Percentiles rank a stretch among this genome's conserved stretches.
These are phyloP conservation scores for Alexandromys oeconomus DNA, from an alignment of 2,797 vertebrate species.

Conservation along the genomic window DNA sequence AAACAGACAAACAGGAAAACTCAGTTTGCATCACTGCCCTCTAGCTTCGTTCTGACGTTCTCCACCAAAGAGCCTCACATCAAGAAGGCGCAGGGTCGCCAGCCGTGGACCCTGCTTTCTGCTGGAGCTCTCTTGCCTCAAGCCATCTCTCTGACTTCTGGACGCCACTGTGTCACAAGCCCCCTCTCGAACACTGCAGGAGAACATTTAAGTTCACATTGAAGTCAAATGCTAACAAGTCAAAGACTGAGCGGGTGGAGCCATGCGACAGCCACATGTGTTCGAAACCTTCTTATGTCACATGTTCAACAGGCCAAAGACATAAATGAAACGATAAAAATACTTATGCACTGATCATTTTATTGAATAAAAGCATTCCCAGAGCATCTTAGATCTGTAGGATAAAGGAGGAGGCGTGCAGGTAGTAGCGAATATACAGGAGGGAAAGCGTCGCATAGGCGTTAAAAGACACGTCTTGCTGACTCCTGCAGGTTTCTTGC, in stretches of 20 bases:
- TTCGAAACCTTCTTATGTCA: neutral
- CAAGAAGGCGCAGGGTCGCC: conserved; percentile 88
- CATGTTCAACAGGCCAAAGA: neutral
- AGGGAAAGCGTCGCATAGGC: neutral
- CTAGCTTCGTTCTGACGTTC: conserved; percentile 83
- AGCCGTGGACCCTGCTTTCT: conserved; percentile 87
- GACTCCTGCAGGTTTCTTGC: neutral
- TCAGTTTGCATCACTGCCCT: conserved; percentile 71
- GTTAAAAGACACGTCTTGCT: neutral
- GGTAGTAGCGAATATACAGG: neutral
- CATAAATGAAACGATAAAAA: neutral
- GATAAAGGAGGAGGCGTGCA: neutral
- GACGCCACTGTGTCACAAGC: conserved; percentile 87
- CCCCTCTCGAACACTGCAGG: conserved; percentile 92
- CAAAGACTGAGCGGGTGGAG: neutral
- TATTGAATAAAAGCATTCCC: neutral
- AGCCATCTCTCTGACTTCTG: conserved; percentile 89
- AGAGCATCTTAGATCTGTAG: neutral
- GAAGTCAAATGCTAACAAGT: conserved; percentile 81
- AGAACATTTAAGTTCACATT: conserved; percentile 85
- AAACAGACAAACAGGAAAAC: conserved; percentile 36
- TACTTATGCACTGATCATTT: neutral
- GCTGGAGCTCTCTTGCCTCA: conserved; percentile 90
- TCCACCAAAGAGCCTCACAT: conserved; percentile 86
- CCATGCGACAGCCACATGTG: rapidly evolving